Conservation (phyloP, 2,113 vertebrate species). For the Zonotrichia leucophrys region DNA sequence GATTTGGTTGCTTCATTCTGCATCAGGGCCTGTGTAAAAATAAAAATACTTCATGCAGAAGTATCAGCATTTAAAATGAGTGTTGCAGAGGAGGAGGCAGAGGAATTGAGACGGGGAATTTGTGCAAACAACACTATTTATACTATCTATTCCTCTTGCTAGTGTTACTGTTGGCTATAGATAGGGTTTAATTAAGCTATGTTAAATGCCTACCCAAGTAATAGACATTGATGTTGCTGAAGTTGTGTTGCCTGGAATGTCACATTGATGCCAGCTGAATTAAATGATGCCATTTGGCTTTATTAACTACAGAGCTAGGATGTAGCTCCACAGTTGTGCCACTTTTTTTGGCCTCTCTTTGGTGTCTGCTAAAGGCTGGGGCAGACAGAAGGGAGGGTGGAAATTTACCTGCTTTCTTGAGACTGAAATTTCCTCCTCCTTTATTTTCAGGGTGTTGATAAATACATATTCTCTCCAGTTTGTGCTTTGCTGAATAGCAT, state of each 20-base stretch:
- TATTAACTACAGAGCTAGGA: background rate
- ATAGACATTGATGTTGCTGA: conserved; percentile 35
- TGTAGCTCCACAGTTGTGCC: background rate
- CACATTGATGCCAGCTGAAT: conserved; percentile 44
- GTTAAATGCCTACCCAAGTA: conserved; percentile 44
- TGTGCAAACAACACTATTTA: conserved; percentile 40
- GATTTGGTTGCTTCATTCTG: conserved; percentile 27
- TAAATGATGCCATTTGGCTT: conserved; percentile 43
- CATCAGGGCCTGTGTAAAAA: background rate
- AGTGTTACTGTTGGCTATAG: conserved; percentile 67
- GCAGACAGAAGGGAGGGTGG: background rate
- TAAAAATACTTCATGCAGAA: conserved; percentile 29
- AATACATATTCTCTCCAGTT: background rate
- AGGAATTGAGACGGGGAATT: conserved; percentile 47
- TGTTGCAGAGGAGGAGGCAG: conserved; percentile 20
- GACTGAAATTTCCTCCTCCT: background rate
- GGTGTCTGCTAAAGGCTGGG: background rate
- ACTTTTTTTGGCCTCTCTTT: background rate
- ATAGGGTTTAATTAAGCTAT: conserved; percentile 68
- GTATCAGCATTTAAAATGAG: conserved; percentile 21
- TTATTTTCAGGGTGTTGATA: background rate
- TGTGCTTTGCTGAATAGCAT: background rate
- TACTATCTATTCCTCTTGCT: conserved; percentile 50
- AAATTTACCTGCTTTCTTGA: background rate
- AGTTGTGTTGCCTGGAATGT: conserved; percentile 54